A percentile compares a stretch with the other conserved stretches of the same genome.
Conservation (phyloP, 2,888 invertebrate species). For the Limnephilus lunatus region DNA sequence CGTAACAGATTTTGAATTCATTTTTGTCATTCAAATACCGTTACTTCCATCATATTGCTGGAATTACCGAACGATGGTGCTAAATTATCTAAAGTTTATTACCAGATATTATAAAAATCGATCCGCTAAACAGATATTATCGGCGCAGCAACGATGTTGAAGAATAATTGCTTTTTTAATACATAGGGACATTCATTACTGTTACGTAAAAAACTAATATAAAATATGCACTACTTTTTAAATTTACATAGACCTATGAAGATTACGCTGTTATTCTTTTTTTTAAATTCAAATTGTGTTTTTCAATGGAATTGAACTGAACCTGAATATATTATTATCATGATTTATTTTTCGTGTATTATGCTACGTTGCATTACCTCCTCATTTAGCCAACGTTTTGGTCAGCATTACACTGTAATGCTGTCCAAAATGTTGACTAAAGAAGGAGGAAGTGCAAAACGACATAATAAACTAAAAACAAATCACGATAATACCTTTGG, state of each 20-base stretch:
- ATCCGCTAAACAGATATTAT: background rate
- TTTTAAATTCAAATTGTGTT: background rate
- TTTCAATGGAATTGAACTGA: background rate
- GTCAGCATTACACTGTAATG: no score
- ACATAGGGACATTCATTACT: slow-evolving; percentile 16
- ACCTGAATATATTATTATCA: background rate
- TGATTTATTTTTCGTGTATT: no score
- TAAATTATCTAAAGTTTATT: background rate
- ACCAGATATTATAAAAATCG: background rate
- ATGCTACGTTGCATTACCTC: no score
- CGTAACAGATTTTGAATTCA: background rate
- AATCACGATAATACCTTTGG: no score
- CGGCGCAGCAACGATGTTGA: background rate
- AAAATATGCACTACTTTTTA: slow-evolving; percentile 4
- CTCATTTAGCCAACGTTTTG: no score
- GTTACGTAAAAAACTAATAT: slow-evolving; percentile 14
- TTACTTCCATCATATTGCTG: background rate
- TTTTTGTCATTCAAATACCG: background rate
- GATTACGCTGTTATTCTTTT: background rate
- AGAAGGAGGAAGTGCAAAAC: no score
- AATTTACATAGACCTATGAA: background rate
- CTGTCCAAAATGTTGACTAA: no score
- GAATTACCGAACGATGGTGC: background rate
- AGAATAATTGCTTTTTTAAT: background rate
- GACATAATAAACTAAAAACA: no score